A percentile compares a stretch with the other conserved stretches of the same genome.
phyloP scores from a whole-genome alignment of 1,140 invertebrate genomes.

The Philopotamus ludificatus region DNA sequence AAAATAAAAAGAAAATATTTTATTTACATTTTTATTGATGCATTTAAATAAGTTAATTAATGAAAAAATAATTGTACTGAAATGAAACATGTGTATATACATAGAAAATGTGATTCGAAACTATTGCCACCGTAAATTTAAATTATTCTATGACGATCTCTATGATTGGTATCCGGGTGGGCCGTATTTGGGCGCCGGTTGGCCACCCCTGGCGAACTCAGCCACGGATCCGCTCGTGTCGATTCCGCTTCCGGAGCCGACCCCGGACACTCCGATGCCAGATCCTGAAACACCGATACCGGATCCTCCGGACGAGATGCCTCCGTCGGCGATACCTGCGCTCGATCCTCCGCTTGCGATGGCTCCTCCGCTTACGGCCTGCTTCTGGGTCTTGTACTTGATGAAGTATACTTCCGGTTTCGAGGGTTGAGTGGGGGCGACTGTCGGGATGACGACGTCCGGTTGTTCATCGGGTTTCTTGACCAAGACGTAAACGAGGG shows the following conservation, averaged over 20 bases:
- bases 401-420: conserved; percentile 72
- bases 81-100: neutral
- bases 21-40: conserved; percentile 4
- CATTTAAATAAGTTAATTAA: neutral
- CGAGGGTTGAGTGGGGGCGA: conserved; percentile 65
- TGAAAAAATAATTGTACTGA: neutral
- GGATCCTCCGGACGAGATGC: neutral
- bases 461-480: conserved; percentile 72
- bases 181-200: conserved; percentile 31
- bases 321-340: neutral
- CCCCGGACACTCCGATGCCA: neutral
- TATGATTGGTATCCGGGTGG: conserved; percentile 12
- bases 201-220: neutral
- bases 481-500: conserved; percentile 74
- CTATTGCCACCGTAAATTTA: neutral
- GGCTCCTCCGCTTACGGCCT: conserved; percentile 41
- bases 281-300: conserved; percentile 23
- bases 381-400: conserved; percentile 60
- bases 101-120: neutral
- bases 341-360: conserved; percentile 41
- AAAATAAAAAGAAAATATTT: neutral
- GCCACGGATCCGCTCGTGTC: conserved; percentile 17
- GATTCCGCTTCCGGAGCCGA: neutral
- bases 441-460: conserved; percentile 66
- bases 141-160: neutral